phyloP scores from a whole-genome alignment of 2,113 vertebrate species.

The Zosterops pallidus region DNA sequence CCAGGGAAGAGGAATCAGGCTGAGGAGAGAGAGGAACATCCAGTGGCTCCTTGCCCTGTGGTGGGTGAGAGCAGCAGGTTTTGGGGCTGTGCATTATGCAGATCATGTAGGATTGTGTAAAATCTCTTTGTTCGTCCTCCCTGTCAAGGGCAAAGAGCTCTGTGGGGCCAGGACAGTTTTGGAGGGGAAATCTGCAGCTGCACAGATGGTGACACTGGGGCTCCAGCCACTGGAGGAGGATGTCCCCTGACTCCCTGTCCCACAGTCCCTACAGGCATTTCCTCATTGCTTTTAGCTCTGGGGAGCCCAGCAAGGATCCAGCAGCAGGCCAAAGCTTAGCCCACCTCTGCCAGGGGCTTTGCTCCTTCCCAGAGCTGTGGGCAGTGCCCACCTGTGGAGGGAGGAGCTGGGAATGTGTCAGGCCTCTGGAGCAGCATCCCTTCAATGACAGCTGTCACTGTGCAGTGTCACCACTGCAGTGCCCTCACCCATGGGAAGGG shows the following conservation, averaged over 20 bases:
- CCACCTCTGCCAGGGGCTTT: neutral
- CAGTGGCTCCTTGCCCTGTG: accelerated
- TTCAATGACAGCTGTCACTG: accelerated
- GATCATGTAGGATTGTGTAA: neutral
- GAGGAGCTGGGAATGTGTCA: accelerated
- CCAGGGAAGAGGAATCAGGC: neutral
- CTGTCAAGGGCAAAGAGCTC: neutral
- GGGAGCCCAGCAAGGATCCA: neutral
- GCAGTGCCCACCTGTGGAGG: accelerated
- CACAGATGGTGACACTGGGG: neutral
- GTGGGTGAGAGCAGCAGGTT: accelerated
- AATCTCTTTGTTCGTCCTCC: constrained; percentile 14
- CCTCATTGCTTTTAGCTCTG: neutral
- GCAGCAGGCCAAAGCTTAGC: neutral
- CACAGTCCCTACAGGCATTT: accelerated
- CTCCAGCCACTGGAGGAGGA: neutral
- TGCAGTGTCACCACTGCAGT: neutral
- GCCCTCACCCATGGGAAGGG: neutral
- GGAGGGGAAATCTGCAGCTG: accelerated
- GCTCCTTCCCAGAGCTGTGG: neutral
- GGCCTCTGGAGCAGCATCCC: neutral
- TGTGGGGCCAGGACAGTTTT: neutral
- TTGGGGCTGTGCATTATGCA: neutral
- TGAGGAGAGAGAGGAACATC: neutral
- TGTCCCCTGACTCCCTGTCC: neutral